Evolutionary conservation across 2,888 invertebrate genomes (phyloP).

Genomic region (Sinodicranocentrus sp.): DNA sequence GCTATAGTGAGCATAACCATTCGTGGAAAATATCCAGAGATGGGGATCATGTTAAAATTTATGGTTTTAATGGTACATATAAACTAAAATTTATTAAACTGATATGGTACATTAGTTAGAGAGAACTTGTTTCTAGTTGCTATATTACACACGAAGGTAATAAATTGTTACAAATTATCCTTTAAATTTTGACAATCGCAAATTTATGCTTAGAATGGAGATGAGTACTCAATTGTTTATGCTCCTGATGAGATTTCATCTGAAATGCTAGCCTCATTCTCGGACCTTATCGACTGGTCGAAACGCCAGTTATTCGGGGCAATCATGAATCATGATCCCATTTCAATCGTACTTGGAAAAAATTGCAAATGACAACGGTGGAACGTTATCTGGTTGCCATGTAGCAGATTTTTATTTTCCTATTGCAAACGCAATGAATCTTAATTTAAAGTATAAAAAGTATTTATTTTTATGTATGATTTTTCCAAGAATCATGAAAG

Average conservation of each 20-base stretch:
- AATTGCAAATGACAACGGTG: conserved; percentile 8
- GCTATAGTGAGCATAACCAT: conserved; percentile 34
- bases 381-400: background rate
- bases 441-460: conserved; percentile 33
- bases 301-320: conserved; percentile 16
- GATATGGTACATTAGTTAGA: background rate
- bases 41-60: conserved; percentile 16
- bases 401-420: conserved; percentile 37
- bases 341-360: conserved; percentile 17
- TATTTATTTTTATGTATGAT: background rate
- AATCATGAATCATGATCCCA: background rate
- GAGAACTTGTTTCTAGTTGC: conserved; percentile 10
- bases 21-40: conserved; percentile 7
- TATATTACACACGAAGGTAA: background rate
- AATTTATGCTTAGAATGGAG: background rate
- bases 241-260: background rate
- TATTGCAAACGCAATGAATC: conserved; percentile 17
- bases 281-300: conserved; percentile 21
- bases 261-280: conserved; percentile 26
- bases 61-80: conserved; percentile 40
- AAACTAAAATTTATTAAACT: no score
- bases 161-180: background rate
- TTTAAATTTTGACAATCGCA: background rate
- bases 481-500: background rate
- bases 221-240: conserved; percentile 18